Evolutionary conservation across 2,113 vertebrate species (phyloP).

Genomic region (Ptilonorhynchus violaceus): DNA sequence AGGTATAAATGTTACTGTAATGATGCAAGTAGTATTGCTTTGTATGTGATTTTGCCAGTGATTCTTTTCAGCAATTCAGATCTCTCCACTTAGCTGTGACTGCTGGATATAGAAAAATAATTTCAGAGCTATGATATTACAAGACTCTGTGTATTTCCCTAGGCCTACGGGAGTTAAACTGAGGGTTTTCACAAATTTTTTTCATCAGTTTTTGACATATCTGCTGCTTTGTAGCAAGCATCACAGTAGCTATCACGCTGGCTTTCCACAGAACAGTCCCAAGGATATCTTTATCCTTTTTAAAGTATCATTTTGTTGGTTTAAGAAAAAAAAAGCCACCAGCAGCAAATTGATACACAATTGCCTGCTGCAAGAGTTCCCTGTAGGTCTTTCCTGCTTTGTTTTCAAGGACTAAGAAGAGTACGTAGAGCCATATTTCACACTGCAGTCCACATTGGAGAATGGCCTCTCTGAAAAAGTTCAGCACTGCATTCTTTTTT

Average conservation of each 20-base stretch:
- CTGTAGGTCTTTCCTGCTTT: neutral
- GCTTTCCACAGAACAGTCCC: neutral
- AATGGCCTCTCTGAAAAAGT: neutral
- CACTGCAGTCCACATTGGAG: neutral
- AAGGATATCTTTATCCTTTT: neutral
- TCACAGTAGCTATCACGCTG: neutral
- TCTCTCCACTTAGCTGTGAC: neutral
- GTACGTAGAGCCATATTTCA: neutral
- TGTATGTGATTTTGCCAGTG: neutral
- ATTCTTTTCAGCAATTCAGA: neutral
- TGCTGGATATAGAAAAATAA: neutral
- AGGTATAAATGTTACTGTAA: constrained; percentile 64
- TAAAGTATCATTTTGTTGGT: neutral
- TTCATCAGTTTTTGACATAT: neutral
- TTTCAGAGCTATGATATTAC: neutral
- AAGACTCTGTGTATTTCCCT: neutral
- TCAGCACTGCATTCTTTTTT: neutral
- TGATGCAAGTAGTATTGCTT: neutral
- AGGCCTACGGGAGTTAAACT: neutral
- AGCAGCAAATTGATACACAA: neutral
- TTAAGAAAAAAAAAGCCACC: neutral
- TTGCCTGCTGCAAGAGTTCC: neutral
- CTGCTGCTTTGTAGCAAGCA: neutral
- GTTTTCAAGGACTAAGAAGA: neutral
- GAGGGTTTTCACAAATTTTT: neutral